Evolutionary conservation across 1,140 invertebrate species (phyloP), one percentile per base, ranked within the genome.

Genomic region (Metopolophium dirhodum): DNA sequence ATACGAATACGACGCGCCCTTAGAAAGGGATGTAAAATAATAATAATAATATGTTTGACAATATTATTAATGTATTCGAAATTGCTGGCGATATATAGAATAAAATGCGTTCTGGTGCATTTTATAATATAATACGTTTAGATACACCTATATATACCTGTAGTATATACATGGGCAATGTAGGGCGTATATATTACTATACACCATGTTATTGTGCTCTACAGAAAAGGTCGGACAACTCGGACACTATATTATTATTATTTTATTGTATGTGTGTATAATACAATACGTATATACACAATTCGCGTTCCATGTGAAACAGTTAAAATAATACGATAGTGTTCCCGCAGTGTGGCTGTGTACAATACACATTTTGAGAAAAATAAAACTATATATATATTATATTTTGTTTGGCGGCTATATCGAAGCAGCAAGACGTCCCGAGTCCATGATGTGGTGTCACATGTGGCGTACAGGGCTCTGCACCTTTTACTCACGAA

Each of bases 61-160:
- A 86, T 86, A 49, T 86, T 86, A 86, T 86, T 86, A 86, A 86
- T 86, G 85, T 86, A 47, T 86, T 86, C 45, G 41, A 20, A 41
- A 86, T 47, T 47, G 26, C 30, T 47, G 26, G 37, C 26, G 45
- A 47, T 45, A 41, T 45, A 47, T 77, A 23, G 35, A n/a, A n/a
- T 86, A 30, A 49, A 47, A 47, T 18, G 14, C 45, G 14, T 86
- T 86, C 45, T 30, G 14, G 4, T 14, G 23, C 26, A 77, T 77
- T 77, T 77, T 18, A 86, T 49, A 86, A 86, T 86, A 86, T 45
- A 86, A n/a, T 77, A 4, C 8, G 37, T 18, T 54, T 54, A 86
- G 37, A 23, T 14, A 45, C 23, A 54, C 51, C 51, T 54, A 54
- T 54, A 11, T 86, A 37, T 86, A 45, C 37, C 37, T 86, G 23